Evolutionary conservation across 1,140 invertebrate genomes (phyloP).

Genomic region (Drosophila busckii): DNA sequence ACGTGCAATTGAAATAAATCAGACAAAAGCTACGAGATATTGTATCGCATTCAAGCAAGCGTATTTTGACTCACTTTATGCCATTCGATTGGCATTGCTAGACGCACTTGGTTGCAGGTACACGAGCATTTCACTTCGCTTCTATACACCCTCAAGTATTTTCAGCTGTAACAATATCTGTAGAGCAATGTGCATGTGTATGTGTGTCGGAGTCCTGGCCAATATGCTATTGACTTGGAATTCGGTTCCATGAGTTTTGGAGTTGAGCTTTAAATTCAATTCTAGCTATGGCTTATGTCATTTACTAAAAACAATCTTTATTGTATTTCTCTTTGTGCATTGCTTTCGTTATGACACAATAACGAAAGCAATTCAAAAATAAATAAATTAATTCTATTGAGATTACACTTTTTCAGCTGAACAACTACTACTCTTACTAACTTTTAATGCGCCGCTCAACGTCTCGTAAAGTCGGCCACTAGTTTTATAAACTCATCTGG

Average conservation of each 20-base stretch:
- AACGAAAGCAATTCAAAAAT: too few species aligned
- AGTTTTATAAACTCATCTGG: slow-evolving; percentile 26
- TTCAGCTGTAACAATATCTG: too few species aligned
- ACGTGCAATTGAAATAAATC: slow-evolving; percentile 65
- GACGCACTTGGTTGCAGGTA: background rate
- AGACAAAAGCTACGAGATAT: slow-evolving; percentile 56
- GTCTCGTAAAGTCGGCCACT: slow-evolving; percentile 24
- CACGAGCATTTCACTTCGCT: background rate
- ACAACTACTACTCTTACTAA: too few species aligned
- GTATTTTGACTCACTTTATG: slow-evolving; percentile 44
- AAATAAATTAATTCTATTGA: too few species aligned
- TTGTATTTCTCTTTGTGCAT: too few species aligned
- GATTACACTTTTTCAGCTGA: too few species aligned
- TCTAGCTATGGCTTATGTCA: background rate
- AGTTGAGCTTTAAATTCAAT: too few species aligned
- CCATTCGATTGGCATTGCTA: slow-evolving; percentile 29
- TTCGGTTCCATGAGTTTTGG: too few species aligned
- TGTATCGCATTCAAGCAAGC: slow-evolving; percentile 55
- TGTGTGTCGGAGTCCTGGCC: slow-evolving; percentile 19
- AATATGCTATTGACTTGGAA: background rate
- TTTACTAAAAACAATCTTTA: too few species aligned
- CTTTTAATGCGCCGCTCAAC: too few species aligned
- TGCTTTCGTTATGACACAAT: too few species aligned
- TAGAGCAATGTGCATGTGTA: too few species aligned
- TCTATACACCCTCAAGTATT: slow-evolving; percentile 1